Conservation (phyloP, 2,888 invertebrate genomes). For the Homarus gammarus region DNA sequence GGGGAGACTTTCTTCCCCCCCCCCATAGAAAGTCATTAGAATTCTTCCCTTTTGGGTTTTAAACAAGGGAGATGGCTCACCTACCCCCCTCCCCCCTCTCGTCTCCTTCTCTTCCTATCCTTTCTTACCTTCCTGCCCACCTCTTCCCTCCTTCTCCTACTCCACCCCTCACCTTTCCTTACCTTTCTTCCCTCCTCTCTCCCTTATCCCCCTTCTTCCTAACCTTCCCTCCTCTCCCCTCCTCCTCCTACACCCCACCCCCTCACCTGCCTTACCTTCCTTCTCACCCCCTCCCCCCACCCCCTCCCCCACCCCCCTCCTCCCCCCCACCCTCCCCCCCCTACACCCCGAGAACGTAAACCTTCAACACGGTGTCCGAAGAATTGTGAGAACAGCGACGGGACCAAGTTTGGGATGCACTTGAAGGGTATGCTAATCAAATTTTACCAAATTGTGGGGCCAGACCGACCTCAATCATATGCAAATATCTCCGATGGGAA, state of each 20-base stretch:
- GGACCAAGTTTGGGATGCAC: constrained; percentile 62
- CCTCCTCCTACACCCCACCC: too few relatives aligned
- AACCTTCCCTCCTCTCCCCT: too few relatives aligned
- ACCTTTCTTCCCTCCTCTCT: too few relatives aligned
- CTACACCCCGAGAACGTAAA: not conserved
- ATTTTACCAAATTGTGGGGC: constrained; percentile 66
- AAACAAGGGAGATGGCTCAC: too few relatives aligned
- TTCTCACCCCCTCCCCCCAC: not conserved
- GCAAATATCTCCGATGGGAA: constrained; percentile 60
- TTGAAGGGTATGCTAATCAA: constrained; percentile 65
- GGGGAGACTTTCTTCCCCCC: too few relatives aligned
- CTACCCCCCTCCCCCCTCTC: not conserved
- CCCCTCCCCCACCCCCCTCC: not conserved
- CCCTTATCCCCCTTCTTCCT: too few relatives aligned
- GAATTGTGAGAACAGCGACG: constrained; percentile 15
- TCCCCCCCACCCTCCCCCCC: not conserved
- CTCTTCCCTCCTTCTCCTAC: not conserved
- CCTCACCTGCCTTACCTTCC: too few relatives aligned
- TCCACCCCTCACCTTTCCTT: not conserved
- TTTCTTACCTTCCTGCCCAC: too few relatives aligned
- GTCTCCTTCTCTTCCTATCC: not conserved
- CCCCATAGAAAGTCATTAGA: too few relatives aligned
- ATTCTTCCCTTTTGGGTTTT: too few relatives aligned
- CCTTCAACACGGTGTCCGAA: constrained; percentile 11
- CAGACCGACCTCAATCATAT: constrained; percentile 61